Base-by-base conservation (phyloP, 2,113 vertebrate genomes). In the Pungitius pungitius region DNA sequence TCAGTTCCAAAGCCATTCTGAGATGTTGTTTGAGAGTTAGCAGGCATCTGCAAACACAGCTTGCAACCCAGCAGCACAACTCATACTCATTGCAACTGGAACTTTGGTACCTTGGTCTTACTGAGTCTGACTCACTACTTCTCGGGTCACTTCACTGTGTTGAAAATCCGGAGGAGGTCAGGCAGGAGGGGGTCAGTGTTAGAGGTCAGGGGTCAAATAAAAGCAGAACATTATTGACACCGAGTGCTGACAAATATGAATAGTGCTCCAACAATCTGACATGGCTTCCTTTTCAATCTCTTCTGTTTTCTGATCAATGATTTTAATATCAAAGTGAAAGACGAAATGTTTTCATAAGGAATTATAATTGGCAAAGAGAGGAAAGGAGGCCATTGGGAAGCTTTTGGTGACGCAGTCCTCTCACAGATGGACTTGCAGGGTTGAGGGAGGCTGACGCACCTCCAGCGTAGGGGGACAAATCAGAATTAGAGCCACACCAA, bases 101-200 rank as follows among this genome's bases (percentile, higher is more conserved):
- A 72, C 73, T 26, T 63, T 37, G 56, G 26, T 45, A 49, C 61
- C 63, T 67, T 22, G 43, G 43, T 66, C 42, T 51, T 24, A 51
- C 26, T 30, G 83, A 77, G 52, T 67, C 42, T 66, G 78, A 87
- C 65, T 47, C 79, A 69, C 86, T 43, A 73, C 75, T 75, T 85
- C 72, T 64, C 61, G 85, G 92, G 87, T 92, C 80, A 81, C 88
- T 72, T 74, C 76, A 73, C 88, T 81, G 88, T 88, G 89, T 75
- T 78, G 80, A 83, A 83, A 87, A 88, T 81, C 79, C 72, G 52
- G 67, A 69, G 83, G 70, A 78, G 75, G 78, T 87, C 72, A 88
- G 70, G 80, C 78, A 80, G 82, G 77, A 80, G 76, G 77, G 30
- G 82, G 75, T 82, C 81, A 68, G 87, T 86, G 88, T 89, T 86